A percentile compares a stretch with the other conserved stretches of the same genome.
These are phyloP conservation scores for Polypedilum pembai DNA, from an alignment of 1,140 invertebrate species.

Conservation along the genomic window DNA sequence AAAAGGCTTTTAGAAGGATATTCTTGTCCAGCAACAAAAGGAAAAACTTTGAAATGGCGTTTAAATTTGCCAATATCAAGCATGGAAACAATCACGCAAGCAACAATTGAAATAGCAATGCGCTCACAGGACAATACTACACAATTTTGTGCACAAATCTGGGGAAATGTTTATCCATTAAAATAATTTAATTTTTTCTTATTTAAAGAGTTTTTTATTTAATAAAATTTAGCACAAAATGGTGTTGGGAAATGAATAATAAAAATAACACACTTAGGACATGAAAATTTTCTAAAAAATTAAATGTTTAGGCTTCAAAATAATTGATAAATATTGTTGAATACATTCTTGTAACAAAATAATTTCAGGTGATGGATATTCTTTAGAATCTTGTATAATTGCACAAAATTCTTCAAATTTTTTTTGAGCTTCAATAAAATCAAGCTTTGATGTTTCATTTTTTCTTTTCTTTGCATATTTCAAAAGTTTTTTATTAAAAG, in stretches of 20 bases:
- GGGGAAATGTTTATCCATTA: slow-evolving; percentile 12
- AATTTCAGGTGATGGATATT: not conserved
- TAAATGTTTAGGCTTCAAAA: not conserved
- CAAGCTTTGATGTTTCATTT: not conserved
- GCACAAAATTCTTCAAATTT: not conserved
- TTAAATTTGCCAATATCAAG: not conserved
- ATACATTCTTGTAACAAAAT: not conserved
- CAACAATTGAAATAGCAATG: not conserved
- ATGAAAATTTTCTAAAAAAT: not conserved
- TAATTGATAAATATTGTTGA: not conserved
- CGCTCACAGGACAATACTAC: not conserved
- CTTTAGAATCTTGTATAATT: not conserved
- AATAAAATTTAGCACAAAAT: too few species aligned
- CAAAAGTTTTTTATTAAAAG: not conserved
- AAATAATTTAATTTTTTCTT: too few species aligned
- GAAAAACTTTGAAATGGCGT: not conserved
- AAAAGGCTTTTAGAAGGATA: not conserved
- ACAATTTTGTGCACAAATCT: not conserved
- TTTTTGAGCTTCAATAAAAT: not conserved
- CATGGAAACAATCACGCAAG: not conserved
- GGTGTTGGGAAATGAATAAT: too few species aligned
- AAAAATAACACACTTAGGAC: too few species aligned
- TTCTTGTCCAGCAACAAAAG: not conserved
- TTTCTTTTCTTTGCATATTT: not conserved
- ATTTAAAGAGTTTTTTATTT: too few species aligned